Conservation (phyloP, 2,888 invertebrate genomes). For the Spicauda simplicius region DNA sequence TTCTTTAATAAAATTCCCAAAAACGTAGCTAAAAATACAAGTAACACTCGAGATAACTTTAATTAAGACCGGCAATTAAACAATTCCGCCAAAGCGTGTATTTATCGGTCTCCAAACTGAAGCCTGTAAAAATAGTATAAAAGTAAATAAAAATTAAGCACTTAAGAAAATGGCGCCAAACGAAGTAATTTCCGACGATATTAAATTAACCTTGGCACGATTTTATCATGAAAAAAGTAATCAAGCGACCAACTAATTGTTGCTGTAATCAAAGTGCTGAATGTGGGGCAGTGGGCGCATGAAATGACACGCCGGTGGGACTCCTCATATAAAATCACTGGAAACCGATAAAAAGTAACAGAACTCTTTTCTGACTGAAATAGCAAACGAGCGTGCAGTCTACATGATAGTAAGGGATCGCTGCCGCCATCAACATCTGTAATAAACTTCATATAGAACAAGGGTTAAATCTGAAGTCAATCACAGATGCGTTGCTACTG, state of each 20-base stretch:
- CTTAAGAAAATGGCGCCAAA: constrained; percentile 32
- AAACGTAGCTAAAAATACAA: no score
- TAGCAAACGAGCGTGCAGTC: no score
- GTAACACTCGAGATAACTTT: neutral
- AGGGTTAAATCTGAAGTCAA: no score
- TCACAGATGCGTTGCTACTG: no score
- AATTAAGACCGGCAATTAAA: constrained; percentile 13
- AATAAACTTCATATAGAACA: no score
- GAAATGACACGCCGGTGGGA: constrained; percentile 43
- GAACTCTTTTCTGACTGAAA: no score
- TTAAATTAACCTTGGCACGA: constrained; percentile 47
- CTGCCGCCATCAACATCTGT: no score
- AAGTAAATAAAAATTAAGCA: constrained; percentile 30
- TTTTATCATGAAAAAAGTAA: constrained; percentile 46
- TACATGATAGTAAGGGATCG: no score
- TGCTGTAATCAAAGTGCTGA: constrained; percentile 44
- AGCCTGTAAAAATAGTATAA: constrained; percentile 9
- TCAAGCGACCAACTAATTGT: constrained; percentile 44
- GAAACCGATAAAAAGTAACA: neutral
- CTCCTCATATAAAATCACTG: neutral
- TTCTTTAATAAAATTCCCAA: neutral
- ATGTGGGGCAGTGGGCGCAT: constrained; percentile 43
- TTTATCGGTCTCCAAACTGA: constrained; percentile 2
- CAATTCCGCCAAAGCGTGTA: constrained; percentile 13
- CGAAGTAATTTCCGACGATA: constrained; percentile 38